Base-by-base conservation (phyloP, 2,888 invertebrate genomes). In the Chrysomela aeneicollis region DNA sequence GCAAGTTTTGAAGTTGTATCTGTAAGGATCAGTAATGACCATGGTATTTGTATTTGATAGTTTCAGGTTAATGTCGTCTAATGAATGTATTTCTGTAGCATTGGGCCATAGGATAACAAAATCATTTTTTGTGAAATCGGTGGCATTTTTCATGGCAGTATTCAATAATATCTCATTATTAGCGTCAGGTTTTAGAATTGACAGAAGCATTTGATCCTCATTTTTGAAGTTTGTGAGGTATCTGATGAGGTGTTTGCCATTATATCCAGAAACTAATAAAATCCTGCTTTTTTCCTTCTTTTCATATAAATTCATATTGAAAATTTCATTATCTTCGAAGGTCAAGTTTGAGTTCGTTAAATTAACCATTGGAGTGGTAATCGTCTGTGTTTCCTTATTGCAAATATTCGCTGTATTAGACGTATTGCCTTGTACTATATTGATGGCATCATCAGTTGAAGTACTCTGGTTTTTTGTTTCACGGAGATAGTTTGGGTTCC, bases 101-200 rank as follows among this genome's bases (percentile, higher is more conserved):
- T 49, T 49, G 49, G 49, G 49, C 49, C 49, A 49, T 49, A 49
- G 49, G 49, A 49, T 49, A 8, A 49, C 49, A 49, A 49, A 49
- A 18, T 49, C 8, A 49, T 49, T 49, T 19, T 49, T 49, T 49
- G 19, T 49, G 49, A 49, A 49, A 49, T 49, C 49, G 49, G 19
- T 49, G 21, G 49, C 49, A 49, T 49, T 49, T 19, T 49, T 6
- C 6, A 49, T 49, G 17, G 49, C 49, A 18, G 49, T 49, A 15
- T 49, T 49, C 49, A 49, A 49, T 17, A 49, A 49, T 49, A 49
- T 49, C 15, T 49, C 49, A 49, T 49, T 49, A 49, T 49, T 17
- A 49, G 49, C 49, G 8, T 49, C 49, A 49, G 49, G 49, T 49
- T 49, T 49, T 18, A 49, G 8, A 49, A 49, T 9, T 17, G 49